phyloP scores from a whole-genome alignment of 2,888 invertebrate genomes.

The Criorhina ranunculi region DNA sequence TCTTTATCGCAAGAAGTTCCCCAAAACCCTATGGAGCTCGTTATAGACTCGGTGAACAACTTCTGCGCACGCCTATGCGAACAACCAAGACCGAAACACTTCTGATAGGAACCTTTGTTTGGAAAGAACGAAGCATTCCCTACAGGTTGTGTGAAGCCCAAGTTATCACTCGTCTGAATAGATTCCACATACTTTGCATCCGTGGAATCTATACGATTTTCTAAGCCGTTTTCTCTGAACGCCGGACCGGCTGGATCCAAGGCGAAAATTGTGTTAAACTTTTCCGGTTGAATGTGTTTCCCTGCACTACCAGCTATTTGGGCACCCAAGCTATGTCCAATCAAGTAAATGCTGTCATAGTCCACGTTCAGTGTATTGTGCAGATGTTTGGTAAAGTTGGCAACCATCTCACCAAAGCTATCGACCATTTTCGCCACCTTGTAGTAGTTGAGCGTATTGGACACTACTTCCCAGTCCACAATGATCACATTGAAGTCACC shows the following conservation, averaged over 20 bases:
- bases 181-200: conserved; percentile 84
- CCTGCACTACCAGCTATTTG: conserved; percentile 84
- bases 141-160: conserved; percentile 82
- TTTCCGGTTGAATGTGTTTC: conserved; percentile 79
- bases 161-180: conserved; percentile 83
- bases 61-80: conserved; percentile 82
- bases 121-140: conserved; percentile 84
- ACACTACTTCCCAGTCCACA: conserved; percentile 83
- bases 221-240: conserved; percentile 80
- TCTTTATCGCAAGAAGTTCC: conserved; percentile 80
- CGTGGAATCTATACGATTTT: conserved; percentile 81
- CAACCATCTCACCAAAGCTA: conserved; percentile 81
- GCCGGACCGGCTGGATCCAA: conserved; percentile 84
- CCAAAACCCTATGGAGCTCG: conserved; percentile 81
- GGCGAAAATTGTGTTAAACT: conserved; percentile 82
- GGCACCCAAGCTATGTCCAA: conserved; percentile 85
- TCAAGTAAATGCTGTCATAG: conserved; percentile 80
- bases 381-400: conserved; percentile 81
- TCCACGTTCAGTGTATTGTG: conserved; percentile 78
- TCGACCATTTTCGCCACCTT: conserved; percentile 82
- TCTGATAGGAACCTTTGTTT: conserved; percentile 83
- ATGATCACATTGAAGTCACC: conserved; percentile 83
- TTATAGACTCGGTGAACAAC: conserved; percentile 82
- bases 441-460: conserved; percentile 82
- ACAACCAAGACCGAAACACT: conserved; percentile 83